These are phyloP conservation scores for Brachyptera putata DNA, from an alignment of 2,888 invertebrate species.

Conservation along the genomic window DNA sequence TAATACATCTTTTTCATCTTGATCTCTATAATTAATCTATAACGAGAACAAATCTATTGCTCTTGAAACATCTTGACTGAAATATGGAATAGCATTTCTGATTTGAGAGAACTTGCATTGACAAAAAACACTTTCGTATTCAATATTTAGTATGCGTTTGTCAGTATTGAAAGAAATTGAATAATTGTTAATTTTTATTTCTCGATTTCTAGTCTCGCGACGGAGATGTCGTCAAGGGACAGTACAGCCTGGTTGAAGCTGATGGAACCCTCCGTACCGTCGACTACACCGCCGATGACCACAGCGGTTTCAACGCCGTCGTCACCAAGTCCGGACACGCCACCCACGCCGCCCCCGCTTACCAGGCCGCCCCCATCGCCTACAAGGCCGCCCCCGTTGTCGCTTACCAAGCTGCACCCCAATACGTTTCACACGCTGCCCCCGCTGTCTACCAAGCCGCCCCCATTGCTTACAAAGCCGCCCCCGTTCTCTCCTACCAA, in stretches of 20 bases:
- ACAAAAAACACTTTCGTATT: too few species aligned
- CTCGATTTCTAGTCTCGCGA: neutral
- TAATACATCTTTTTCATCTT: too few species aligned
- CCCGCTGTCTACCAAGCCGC: neutral
- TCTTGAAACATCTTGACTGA: too few species aligned
- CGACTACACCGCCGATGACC: neutral
- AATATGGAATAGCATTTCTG: too few species aligned
- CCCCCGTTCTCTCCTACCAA: neutral
- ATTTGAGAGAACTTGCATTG: too few species aligned
- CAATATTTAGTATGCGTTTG: too few species aligned
- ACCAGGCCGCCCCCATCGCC: neutral
- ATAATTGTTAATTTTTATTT: neutral
- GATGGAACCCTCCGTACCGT: neutral
- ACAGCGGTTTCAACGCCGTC: neutral
- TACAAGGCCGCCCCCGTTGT: neutral
- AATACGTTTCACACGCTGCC: neutral
- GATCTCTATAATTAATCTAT: too few species aligned
- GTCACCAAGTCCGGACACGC: constrained; percentile 2
- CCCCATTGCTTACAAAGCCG: too few species aligned
- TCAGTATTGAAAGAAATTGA: neutral
- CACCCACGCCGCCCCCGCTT: neutral
- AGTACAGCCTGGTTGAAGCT: neutral
- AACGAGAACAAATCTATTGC: too few species aligned
- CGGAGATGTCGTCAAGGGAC: neutral
- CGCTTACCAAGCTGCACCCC: neutral